A percentile compares a stretch with the other conserved stretches of the same genome.
These are phyloP conservation scores for Channa maculata DNA, from an alignment of 2,113 vertebrate genomes.

Conservation along the genomic window DNA sequence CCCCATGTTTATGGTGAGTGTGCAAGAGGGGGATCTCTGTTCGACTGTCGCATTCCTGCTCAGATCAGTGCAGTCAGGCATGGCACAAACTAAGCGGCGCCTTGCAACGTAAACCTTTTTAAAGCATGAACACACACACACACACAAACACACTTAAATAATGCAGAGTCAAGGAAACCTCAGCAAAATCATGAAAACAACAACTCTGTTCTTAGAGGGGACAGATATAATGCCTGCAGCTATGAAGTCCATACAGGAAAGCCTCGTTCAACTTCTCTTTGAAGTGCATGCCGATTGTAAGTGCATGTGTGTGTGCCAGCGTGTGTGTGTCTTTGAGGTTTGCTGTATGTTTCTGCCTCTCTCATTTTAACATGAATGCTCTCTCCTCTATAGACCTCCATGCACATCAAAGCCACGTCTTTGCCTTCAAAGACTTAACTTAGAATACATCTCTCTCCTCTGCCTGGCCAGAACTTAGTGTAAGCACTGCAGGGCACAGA, in stretches of 20 bases:
- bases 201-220: not conserved
- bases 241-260: conserved; percentile 74
- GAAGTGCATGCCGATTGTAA: conserved; percentile 72
- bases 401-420: conserved; percentile 83
- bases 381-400: conserved; percentile 74
- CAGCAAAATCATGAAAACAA: not conserved
- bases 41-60: conserved; percentile 73
- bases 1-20: conserved; percentile 74
- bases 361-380: conserved; percentile 86
- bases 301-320: conserved; percentile 42
- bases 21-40: conserved; percentile 43
- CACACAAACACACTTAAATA: not conserved
- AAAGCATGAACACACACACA: not conserved
- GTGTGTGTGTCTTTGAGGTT: conserved; percentile 68
- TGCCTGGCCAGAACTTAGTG: conserved; percentile 61
- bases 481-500: conserved; percentile 66
- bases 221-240: conserved; percentile 69
- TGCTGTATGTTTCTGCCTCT: conserved; percentile 77
- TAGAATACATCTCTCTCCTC: conserved; percentile 60
- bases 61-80: conserved; percentile 79
- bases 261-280: conserved; percentile 75
- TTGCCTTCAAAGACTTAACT: conserved; percentile 81
- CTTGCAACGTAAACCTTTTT: conserved; percentile 33
- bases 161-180: conserved; percentile 40
- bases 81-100: conserved; percentile 53